Percentiles rank a stretch among this genome's conserved stretches.
phyloP scores from a whole-genome alignment of 2,797 vertebrate species.

The Rhyacichthys aspro region DNA sequence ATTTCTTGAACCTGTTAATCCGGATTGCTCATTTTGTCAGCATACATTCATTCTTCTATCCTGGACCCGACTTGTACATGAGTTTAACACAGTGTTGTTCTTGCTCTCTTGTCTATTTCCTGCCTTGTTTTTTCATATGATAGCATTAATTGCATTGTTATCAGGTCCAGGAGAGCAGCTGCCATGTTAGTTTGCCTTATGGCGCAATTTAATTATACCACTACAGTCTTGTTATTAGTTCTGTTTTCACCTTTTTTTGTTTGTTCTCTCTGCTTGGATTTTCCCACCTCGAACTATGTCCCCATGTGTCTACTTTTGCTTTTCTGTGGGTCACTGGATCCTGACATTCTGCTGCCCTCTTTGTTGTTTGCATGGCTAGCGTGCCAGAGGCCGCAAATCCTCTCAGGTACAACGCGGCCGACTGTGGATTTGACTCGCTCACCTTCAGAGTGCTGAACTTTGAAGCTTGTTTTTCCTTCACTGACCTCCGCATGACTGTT shows the following conservation, averaged over 20 bases:
- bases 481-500: conserved; percentile 43
- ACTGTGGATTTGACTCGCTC: conserved; percentile 21
- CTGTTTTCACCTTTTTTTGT: conserved; percentile 12
- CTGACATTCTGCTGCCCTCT: conserved; percentile 57
- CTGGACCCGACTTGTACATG: conserved; percentile 5
- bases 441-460: conserved; percentile 72
- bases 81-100: conserved; percentile 1
- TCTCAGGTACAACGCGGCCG: conserved; percentile 59
- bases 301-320: conserved; percentile 48
- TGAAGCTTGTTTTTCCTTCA: conserved; percentile 76
- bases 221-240: conserved; percentile 6
- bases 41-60: conserved; percentile 1
- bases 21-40: conserved; percentile 10
- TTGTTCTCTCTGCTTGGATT: conserved; percentile 33
- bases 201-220: conserved; percentile 14
- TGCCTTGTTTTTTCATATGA: conserved; percentile 40
- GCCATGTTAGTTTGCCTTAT: conserved; percentile 15
- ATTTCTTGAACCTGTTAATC: background rate
- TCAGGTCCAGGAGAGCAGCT: conserved; percentile 23
- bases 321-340: conserved; percentile 68
- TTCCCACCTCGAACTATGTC: conserved; percentile 53
- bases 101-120: conserved; percentile 50
- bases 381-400: conserved; percentile 71
- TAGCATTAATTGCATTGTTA: conserved; percentile 16
- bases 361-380: conserved; percentile 74